These are phyloP conservation scores for Symphodus melops DNA, from an alignment of 2,113 vertebrate species.

Conservation along the genomic window DNA sequence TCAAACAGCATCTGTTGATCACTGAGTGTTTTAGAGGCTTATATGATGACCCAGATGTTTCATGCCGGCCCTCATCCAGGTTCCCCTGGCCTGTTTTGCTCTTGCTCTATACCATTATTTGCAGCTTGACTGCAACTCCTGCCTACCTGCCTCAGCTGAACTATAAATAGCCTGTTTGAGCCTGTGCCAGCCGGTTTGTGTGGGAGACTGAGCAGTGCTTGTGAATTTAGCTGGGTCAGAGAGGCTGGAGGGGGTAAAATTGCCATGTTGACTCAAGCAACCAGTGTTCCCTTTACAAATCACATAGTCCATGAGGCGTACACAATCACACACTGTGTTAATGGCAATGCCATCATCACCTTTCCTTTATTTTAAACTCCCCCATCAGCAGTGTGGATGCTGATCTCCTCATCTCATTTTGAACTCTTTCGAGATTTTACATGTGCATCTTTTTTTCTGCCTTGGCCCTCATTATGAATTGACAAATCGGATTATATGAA, in stretches of 20 bases:
- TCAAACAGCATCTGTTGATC: conserved; percentile 7
- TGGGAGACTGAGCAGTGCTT: conserved; percentile 19
- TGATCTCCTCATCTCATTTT: conserved; percentile 9
- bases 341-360: neutral
- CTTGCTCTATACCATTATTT: conserved; percentile 71
- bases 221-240: conserved; percentile 34
- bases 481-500: conserved; percentile 21
- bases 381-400: neutral
- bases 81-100: conserved; percentile 23
- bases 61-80: conserved; percentile 33
- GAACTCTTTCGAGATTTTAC: neutral
- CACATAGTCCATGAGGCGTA: conserved; percentile 16
- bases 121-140: conserved; percentile 55
- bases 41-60: conserved; percentile 48
- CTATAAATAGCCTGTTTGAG: conserved; percentile 75
- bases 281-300: conserved; percentile 43
- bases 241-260: conserved; percentile 18
- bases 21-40: conserved; percentile 5
- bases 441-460: conserved; percentile 2
- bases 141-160: conserved; percentile 42
- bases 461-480: conserved; percentile 4
- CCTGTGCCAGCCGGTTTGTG: conserved; percentile 47
- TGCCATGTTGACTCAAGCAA: conserved; percentile 53
- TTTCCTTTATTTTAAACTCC: conserved; percentile 24
- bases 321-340: conserved; percentile 23